Percentiles rank a stretch among this genome's conserved stretches.
Conservation (phyloP, 2,113 vertebrate species). For the Bucco capensis region DNA sequence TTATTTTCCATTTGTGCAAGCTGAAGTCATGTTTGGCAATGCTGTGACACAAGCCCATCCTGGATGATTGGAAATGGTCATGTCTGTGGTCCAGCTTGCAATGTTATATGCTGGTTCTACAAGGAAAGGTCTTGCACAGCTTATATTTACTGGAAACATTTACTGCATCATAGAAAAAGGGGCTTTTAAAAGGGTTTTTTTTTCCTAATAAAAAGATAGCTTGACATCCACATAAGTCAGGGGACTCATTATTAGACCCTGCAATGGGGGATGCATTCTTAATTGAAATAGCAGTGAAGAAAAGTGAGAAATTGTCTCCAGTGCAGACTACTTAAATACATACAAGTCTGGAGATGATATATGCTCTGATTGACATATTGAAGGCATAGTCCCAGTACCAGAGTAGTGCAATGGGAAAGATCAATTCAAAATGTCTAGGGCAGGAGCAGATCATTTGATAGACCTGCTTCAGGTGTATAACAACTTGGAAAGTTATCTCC, state of each 20-base stretch:
- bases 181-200: background rate
- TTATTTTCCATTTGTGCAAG: background rate
- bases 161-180: background rate
- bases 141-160: background rate
- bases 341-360: background rate
- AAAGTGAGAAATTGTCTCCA: constrained; percentile 3
- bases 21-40: background rate
- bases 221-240: background rate
- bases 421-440: constrained; percentile 36
- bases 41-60: background rate
- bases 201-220: background rate
- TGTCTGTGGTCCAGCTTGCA: background rate
- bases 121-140: background rate
- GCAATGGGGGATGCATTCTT: background rate
- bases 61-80: background rate
- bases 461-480: background rate
- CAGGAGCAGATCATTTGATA: constrained; percentile 20
- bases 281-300: background rate
- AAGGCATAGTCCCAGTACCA: background rate
- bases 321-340: background rate
- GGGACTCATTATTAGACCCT: background rate
- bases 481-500: constrained; percentile 49
- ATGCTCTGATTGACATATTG: constrained; percentile 3
- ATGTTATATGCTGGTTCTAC: background rate
- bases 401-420: background rate